phyloP scores from a whole-genome alignment of 2,888 invertebrate species.

The Perithous albicinctus region DNA sequence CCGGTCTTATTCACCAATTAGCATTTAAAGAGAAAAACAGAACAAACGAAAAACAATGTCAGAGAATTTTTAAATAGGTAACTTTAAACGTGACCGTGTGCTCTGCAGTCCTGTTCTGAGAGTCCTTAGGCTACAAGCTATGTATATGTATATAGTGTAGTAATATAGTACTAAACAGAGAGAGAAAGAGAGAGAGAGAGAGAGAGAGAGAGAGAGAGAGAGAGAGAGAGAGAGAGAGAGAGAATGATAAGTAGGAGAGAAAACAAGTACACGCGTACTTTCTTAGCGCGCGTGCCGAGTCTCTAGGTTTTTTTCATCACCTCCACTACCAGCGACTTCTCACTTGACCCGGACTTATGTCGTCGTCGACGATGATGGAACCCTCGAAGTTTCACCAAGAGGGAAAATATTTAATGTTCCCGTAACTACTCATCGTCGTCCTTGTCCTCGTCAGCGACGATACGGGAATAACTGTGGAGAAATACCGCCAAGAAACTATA shows the following conservation, averaged over 20 bases:
- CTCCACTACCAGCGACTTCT: constrained; percentile 20
- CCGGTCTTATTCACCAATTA: constrained; percentile 57
- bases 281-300: constrained; percentile 8
- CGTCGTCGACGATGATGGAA: constrained; percentile 31
- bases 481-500: constrained; percentile 37
- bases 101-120: constrained; percentile 20
- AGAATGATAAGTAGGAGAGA: background rate
- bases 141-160: constrained; percentile 49
- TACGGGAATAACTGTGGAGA: background rate
- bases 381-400: constrained; percentile 43
- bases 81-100: constrained; percentile 46
- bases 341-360: constrained; percentile 50
- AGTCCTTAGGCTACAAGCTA: constrained; percentile 42
- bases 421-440: constrained; percentile 42
- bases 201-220: background rate
- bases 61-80: constrained; percentile 60
- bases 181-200: background rate
- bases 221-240: background rate
- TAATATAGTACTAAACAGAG: constrained; percentile 28
- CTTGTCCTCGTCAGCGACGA: constrained; percentile 37
- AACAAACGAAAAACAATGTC: constrained; percentile 12
- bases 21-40: constrained; percentile 47
- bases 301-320: constrained; percentile 15
- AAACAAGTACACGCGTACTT: constrained; percentile 25
- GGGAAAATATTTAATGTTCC: constrained; percentile 32